Evolutionary conservation across 1,140 invertebrate species (phyloP).

Genomic region (Cephus cinctus): DNA sequence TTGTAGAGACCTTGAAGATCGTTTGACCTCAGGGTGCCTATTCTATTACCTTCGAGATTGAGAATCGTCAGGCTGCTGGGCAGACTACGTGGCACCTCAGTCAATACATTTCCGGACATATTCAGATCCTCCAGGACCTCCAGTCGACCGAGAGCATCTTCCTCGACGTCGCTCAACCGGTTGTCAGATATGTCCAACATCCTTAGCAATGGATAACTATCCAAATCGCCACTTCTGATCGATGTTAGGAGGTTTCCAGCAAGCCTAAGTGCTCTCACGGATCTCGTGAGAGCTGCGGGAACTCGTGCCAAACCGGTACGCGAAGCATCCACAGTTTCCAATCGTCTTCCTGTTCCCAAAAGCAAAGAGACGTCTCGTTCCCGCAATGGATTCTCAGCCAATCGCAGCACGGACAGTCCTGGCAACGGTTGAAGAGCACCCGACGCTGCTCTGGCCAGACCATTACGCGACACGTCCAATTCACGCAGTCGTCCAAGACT

Average conservation of each 20-base stretch:
- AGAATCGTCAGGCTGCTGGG: conserved; percentile 63
- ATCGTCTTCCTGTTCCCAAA: conserved; percentile 67
- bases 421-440: conserved; percentile 73
- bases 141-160: conserved; percentile 80
- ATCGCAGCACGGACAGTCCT: conserved; percentile 72
- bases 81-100: conserved; percentile 66
- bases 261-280: conserved; percentile 75
- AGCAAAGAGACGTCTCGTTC: conserved; percentile 64
- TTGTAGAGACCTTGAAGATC: conserved; percentile 71
- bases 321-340: conserved; percentile 81
- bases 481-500: conserved; percentile 69
- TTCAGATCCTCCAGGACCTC: conserved; percentile 78
- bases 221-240: conserved; percentile 81
- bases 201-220: conserved; percentile 82
- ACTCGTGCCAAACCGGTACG: conserved; percentile 75
- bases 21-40: conserved; percentile 63
- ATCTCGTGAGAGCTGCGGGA: conserved; percentile 80
- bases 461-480: conserved; percentile 79
- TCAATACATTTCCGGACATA: conserved; percentile 74
- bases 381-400: conserved; percentile 70
- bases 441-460: conserved; percentile 66
- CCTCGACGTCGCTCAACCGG: conserved; percentile 73
- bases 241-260: conserved; percentile 73
- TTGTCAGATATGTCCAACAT: conserved; percentile 82
- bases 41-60: conserved; percentile 66